A percentile compares a stretch with the other conserved stretches of the same genome.
Evolutionary conservation across 2,113 vertebrate species (phyloP).

Genomic region (Madoqua kirkii): DNA sequence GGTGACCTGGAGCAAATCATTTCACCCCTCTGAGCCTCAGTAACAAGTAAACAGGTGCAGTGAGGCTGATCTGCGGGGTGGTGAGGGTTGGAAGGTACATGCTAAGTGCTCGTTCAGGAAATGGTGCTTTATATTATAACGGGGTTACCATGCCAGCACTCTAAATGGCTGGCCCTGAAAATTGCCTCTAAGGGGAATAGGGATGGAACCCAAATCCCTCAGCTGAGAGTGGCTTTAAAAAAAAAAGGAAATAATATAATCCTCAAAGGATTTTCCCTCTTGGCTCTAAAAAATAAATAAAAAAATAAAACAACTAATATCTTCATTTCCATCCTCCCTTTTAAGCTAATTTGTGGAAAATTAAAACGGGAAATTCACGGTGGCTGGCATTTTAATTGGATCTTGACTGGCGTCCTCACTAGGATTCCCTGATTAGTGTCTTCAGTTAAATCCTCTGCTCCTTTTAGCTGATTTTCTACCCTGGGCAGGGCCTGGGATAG

Average conservation of each 20-base stretch:
- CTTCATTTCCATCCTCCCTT: slow-evolving; percentile 83
- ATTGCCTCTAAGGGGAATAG: neutral
- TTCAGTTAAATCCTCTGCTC: slow-evolving; percentile 75
- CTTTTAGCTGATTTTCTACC: neutral
- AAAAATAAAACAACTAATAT: slow-evolving; percentile 75
- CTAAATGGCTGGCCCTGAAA: slow-evolving; percentile 28
- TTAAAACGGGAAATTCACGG: slow-evolving; percentile 81
- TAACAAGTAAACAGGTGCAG: neutral
- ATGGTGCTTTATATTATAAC: neutral
- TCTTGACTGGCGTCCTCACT: slow-evolving; percentile 77
- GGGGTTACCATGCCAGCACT: neutral
- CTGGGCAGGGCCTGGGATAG: neutral
- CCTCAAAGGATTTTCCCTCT: slow-evolving; percentile 81
- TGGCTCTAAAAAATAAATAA: slow-evolving; percentile 48
- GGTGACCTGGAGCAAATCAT: neutral
- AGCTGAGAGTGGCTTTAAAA: neutral
- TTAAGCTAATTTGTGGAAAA: slow-evolving; percentile 86
- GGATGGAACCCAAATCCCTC: neutral
- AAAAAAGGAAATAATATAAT: slow-evolving; percentile 70
- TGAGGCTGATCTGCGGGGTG: accelerated
- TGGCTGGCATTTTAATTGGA: slow-evolving; percentile 84
- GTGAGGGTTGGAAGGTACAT: neutral
- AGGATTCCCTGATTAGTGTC: slow-evolving; percentile 81
- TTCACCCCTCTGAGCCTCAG: neutral
- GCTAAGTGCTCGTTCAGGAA: neutral